These are phyloP conservation scores for Pterocles gutturalis DNA, from an alignment of 2,113 vertebrate genomes.

Conservation along the genomic window DNA sequence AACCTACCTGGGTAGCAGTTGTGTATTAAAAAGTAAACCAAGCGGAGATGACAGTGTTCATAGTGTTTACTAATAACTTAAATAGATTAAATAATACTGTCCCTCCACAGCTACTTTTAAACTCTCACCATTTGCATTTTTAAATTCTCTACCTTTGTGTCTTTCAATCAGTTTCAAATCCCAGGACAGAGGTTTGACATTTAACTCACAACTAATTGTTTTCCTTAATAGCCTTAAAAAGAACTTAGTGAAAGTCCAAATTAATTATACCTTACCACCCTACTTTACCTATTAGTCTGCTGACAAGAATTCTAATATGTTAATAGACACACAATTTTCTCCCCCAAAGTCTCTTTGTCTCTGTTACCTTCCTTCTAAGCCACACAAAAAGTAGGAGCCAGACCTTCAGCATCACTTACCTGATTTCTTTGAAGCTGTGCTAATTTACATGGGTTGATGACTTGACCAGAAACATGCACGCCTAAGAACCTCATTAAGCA, in stretches of 20 bases:
- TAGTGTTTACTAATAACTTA: neutral
- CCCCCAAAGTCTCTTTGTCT: neutral
- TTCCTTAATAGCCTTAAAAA: neutral
- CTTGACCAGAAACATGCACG: neutral
- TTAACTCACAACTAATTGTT: neutral
- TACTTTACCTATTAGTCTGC: neutral
- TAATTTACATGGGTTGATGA: neutral
- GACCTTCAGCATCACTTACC: neutral
- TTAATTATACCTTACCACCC: neutral
- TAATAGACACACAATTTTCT: neutral
- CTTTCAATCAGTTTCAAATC: neutral
- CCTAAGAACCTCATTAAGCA: neutral
- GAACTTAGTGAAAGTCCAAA: neutral
- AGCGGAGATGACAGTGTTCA: neutral
- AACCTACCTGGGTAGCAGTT: neutral
- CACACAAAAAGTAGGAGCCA: neutral
- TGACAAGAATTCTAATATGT: neutral
- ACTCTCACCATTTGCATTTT: neutral
- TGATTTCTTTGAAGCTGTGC: conserved; percentile 7
- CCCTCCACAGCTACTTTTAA: neutral
- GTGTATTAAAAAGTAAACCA: neutral
- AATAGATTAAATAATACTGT: neutral
- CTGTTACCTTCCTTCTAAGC: neutral
- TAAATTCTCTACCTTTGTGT: neutral
- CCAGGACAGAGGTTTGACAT: neutral